Base-by-base conservation (phyloP, 1,140 invertebrate species). In the Mizuhopecten yessoensis region DNA sequence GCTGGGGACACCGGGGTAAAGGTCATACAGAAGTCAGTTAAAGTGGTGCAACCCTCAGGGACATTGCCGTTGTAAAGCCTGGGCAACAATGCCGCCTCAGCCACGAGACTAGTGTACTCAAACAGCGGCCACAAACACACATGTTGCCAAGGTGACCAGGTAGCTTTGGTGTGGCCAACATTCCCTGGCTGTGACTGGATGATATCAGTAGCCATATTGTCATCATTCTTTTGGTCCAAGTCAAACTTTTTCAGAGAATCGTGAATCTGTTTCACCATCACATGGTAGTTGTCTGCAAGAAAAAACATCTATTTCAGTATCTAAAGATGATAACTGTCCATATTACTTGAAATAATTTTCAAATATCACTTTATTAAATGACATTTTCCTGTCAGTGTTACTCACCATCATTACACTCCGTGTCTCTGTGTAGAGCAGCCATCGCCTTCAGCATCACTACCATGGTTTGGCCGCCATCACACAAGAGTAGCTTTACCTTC, bases 41-140 rank as follows among this genome's bases (percentile, higher is more conserved):
- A 36, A 34, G 39, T 36, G 33, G 20, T 29, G 3, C 87, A 29
- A 36, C 29, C 75, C 0, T 39, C 39, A 33, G 75, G 33, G 29
- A 11, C 36, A 33, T 23, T 34, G 15, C 33, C 42, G 17, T 11
- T 33, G 42, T 34, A 90, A 11, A 39, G 36, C 23, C 36, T 33
- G 23, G 34, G 33, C 11, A 90, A 20, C 29, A 88, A 23, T 57
- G 20, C 39, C 0, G 36, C 33, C 75, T 94, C 87, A 49, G 87
- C 89, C 34, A 94, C 33, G 1, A 93, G 20, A 29, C 42, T 36
- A 33, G 92, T 29, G 75, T 95, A 92, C 33, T 94, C 94, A 91
- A 93, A 95, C 75, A 94, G 86, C 10, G 94, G 94, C 94, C 94
- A 95, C 33, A 95, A 89, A n/a, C 91, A 45, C 0, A 94, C 91